Conservation (phyloP, 1,140 invertebrate species). For the Neotoxoptera formosana region DNA sequence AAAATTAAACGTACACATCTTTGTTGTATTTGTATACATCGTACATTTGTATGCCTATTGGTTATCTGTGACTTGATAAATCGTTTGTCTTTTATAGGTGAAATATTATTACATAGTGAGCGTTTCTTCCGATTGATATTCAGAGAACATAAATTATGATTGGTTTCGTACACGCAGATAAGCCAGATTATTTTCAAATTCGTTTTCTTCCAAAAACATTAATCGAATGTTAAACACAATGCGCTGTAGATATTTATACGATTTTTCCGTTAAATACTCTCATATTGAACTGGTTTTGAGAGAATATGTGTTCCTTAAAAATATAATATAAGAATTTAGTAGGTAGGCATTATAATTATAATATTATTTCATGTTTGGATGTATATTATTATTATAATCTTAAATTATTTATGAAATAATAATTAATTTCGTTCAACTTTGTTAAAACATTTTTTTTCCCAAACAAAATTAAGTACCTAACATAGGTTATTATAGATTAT, state of each 20-base stretch:
- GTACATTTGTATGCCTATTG: background rate
- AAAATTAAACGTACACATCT: background rate
- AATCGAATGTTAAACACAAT: background rate
- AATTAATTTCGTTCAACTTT: no score
- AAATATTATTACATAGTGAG: background rate
- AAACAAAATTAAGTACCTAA: background rate
- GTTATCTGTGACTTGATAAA: constrained; percentile 26
- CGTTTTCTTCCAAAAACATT: background rate
- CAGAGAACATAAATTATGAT: background rate
- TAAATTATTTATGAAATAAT: background rate
- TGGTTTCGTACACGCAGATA: background rate
- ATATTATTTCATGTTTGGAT: background rate
- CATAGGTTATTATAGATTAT: background rate
- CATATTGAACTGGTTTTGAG: background rate
- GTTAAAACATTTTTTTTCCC: background rate
- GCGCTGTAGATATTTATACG: background rate
- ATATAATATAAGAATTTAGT: background rate
- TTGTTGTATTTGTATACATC: background rate
- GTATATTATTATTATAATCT: background rate
- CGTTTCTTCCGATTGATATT: background rate
- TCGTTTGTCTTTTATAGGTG: background rate
- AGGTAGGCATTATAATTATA: background rate
- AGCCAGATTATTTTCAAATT: background rate
- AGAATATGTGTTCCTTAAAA: background rate
- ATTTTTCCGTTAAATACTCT: background rate